Percentiles rank a stretch among this genome's conserved stretches.
These are phyloP conservation scores for Pinctada fucata DNA, from an alignment of 2,888 invertebrate species.

Conservation along the genomic window DNA sequence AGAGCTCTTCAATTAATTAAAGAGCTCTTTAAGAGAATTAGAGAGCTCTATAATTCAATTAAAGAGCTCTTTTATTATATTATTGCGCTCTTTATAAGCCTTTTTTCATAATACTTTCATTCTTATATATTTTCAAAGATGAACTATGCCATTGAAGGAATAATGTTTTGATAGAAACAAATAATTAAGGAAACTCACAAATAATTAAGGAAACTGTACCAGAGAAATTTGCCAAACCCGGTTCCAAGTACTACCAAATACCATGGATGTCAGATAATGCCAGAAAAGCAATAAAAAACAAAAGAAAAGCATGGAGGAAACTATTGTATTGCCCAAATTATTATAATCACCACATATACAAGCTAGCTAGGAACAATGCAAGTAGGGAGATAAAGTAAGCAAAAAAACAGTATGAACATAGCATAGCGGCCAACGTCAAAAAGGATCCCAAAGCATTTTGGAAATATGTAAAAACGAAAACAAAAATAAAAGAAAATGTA, in stretches of 20 bases:
- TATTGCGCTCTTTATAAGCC: no score
- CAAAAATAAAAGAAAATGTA: not conserved
- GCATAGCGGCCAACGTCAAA: no score
- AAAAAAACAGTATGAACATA: not conserved
- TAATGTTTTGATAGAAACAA: no score
- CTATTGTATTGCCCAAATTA: not conserved
- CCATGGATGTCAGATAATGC: not conserved
- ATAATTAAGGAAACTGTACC: not conserved
- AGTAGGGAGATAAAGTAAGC: not conserved
- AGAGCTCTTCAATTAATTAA: no score
- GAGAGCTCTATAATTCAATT: no score
- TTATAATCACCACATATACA: not conserved
- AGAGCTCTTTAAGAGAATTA: no score
- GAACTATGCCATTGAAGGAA: no score
- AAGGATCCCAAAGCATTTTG: no score
- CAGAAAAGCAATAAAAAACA: not conserved
- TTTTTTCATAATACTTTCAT: no score
- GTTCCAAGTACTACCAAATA: not conserved
- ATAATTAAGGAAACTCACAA: not conserved
- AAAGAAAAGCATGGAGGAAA: not conserved
- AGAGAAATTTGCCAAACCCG: not conserved
- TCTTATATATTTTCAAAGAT: no score
- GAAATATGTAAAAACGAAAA: not conserved
- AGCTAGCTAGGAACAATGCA: not conserved
- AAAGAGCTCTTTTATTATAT: no score